Base-by-base conservation (phyloP, 2,888 invertebrate genomes). In the Omphaloscelis lunosa region DNA sequence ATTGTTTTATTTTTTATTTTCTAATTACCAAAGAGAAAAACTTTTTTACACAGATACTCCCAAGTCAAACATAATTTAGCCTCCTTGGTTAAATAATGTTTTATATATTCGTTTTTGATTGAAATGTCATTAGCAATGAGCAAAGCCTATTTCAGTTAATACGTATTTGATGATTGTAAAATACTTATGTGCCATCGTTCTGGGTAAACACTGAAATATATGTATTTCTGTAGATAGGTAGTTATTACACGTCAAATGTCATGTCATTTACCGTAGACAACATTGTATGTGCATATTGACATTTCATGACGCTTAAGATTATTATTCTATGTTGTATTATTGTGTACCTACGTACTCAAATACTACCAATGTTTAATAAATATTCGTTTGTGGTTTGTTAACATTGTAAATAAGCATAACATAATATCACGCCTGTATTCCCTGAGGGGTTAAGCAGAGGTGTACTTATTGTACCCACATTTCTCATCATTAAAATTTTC, bases 141-240 rank as follows among this genome's bases (percentile, higher is more conserved):
- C 63, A 72, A 67, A 77, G 53, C 85, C 67, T 86, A 79, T 83
- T 74, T 66, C 63, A 74, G 82, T 77, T 91, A 92, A 91, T 91
- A 90, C 71, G 90, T 88, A 89, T 91, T 92, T 91, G 90, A 91
- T 91, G 86, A 87, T 87, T 81, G 79, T 77, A 73, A 74, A 78
- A 77, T 74, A 69, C 59, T 70, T 66, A 66, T 72, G 56, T 48
- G 56, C 48, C 63, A 58, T 69, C 56, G 59, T 86, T 86, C 86
- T 76, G 65, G 68, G 80, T 79, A 84, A 84, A 86, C 65, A 84
- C 75, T 59, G 58, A 75, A 72, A 59, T 62, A 34, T 66, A 45
- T 23, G 34, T 68, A 71, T 61, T 56, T 71, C 61, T 82, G 45
- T 62, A 17, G 53, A 20, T 53, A 39, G 1, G 39, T 65, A 63